phyloP scores from a whole-genome alignment of 1,140 invertebrate genomes.

The Andrena cerasifolii region DNA sequence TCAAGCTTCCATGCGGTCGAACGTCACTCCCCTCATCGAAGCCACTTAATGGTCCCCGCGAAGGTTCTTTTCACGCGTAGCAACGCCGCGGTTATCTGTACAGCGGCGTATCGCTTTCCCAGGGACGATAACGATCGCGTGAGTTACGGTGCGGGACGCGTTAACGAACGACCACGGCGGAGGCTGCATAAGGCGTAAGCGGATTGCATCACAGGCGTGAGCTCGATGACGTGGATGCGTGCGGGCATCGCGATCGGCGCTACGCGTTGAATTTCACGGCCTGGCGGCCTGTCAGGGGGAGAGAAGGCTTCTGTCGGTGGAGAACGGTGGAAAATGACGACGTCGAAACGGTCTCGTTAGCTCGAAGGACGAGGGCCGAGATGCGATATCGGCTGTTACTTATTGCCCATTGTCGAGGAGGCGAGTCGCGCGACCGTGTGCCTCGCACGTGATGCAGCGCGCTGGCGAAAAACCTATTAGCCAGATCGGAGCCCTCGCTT shows the following conservation, averaged over 20 bases:
- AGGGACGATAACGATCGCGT: slow-evolving; percentile 54
- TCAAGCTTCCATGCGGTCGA: neutral
- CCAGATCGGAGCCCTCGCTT: slow-evolving; percentile 49
- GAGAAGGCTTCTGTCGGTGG: neutral
- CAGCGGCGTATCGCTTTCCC: slow-evolving; percentile 53
- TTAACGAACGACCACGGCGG: slow-evolving; percentile 52
- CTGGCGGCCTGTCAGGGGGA: neutral
- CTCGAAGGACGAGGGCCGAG: slow-evolving; percentile 43
- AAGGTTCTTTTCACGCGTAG: slow-evolving; percentile 10
- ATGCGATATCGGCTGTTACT: slow-evolving; percentile 65
- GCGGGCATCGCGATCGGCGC: no score
- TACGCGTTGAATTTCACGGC: slow-evolving; percentile 40
- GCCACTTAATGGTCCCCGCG: neutral
- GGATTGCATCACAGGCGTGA: slow-evolving; percentile 40
- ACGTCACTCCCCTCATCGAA: no score
- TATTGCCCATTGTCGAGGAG: slow-evolving; percentile 67
- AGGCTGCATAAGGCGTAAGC: slow-evolving; percentile 28
- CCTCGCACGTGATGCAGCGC: slow-evolving; percentile 31
- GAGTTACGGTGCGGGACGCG: slow-evolving; percentile 31
- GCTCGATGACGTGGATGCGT: slow-evolving; percentile 42
- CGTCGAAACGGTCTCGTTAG: slow-evolving; percentile 65
- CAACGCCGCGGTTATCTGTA: neutral
- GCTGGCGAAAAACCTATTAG: slow-evolving; percentile 61
- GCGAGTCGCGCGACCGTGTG: slow-evolving; percentile 22
- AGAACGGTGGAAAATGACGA: slow-evolving; percentile 49